Evolutionary conservation across 2,113 vertebrate genomes (phyloP).

Genomic region (Psittacus erithacus): DNA sequence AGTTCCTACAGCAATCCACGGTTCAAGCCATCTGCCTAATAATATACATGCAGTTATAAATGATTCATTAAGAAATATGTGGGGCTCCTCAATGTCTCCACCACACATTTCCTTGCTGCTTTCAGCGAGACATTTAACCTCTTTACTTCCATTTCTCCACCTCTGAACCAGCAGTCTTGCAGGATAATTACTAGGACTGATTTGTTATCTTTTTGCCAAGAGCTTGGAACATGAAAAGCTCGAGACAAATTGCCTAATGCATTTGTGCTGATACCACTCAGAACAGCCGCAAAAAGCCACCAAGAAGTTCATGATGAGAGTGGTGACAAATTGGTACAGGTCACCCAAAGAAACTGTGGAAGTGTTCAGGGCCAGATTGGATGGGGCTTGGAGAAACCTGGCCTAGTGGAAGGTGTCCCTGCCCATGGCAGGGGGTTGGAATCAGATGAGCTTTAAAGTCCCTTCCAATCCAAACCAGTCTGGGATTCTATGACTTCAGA

Average conservation of each 20-base stretch:
- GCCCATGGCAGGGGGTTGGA: not conserved
- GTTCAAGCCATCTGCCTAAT: slow-evolving; percentile 37
- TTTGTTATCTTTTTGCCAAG: not conserved
- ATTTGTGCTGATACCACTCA: not conserved
- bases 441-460: not conserved
- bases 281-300: not conserved
- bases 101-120: slow-evolving; percentile 47
- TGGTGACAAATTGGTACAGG: not conserved
- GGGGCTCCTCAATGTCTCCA: slow-evolving; percentile 57
- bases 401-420: not conserved
- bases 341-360: not conserved
- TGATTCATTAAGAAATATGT: slow-evolving; percentile 42
- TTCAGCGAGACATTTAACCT: slow-evolving; percentile 27
- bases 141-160: slow-evolving; percentile 27
- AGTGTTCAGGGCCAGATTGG: not conserved
- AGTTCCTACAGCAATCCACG: slow-evolving; percentile 5
- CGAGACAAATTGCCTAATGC: not conserved
- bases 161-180: not conserved
- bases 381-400: not conserved
- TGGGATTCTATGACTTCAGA: not conserved
- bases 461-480: not conserved
- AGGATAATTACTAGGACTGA: not conserved
- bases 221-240: not conserved
- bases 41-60: slow-evolving; percentile 36
- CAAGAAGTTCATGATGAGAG: not conserved